A percentile compares a stretch with the other conserved stretches of the same genome.
Evolutionary conservation across 1,140 invertebrate genomes (phyloP).

Genomic region (Lordiphosa mommai): DNA sequence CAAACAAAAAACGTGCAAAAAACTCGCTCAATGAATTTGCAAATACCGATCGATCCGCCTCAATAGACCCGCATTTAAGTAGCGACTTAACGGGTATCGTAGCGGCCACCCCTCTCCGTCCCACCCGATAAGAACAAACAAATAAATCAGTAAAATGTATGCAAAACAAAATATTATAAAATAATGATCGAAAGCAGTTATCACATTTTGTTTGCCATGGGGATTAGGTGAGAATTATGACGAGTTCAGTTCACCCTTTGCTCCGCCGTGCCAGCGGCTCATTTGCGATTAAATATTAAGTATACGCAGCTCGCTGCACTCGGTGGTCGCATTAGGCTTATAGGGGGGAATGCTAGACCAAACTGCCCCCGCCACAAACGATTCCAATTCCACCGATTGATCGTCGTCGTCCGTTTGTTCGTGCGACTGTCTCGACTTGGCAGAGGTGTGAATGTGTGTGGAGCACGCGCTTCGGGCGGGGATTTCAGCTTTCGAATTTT

Average conservation of each 20-base stretch:
- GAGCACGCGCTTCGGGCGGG: conserved; percentile 64
- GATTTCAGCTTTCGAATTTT: conserved; percentile 75
- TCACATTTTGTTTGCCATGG: conserved; percentile 34
- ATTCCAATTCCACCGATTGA: conserved; percentile 39
- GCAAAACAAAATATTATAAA: conserved; percentile 74
- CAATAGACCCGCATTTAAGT: conserved; percentile 52
- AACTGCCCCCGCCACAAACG: conserved; percentile 10
- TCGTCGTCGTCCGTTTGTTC: conserved; percentile 48
- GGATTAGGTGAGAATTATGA: conserved; percentile 67
- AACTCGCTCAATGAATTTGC: conserved; percentile 53
- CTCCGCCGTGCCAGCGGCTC: conserved; percentile 2
- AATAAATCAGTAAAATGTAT: conserved; percentile 48
- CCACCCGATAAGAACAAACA: conserved; percentile 23
- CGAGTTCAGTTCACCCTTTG: conserved; percentile 28
- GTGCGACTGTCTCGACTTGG: conserved; percentile 8
- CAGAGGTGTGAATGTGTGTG: conserved; percentile 20
- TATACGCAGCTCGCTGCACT: conserved; percentile 50
- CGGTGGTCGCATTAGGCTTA: not conserved
- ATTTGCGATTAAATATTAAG: conserved; percentile 36
- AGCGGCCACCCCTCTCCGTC: not conserved
- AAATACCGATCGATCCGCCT: conserved; percentile 18
- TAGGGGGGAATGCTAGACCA: conserved; percentile 17
- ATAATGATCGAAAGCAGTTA: conserved; percentile 58
- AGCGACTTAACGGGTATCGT: conserved; percentile 41
- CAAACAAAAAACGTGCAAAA: conserved; percentile 56